Percentiles rank a stretch among this genome's conserved stretches.
Conservation (phyloP, 2,113 vertebrate species). For the Aplodontia rufa region DNA sequence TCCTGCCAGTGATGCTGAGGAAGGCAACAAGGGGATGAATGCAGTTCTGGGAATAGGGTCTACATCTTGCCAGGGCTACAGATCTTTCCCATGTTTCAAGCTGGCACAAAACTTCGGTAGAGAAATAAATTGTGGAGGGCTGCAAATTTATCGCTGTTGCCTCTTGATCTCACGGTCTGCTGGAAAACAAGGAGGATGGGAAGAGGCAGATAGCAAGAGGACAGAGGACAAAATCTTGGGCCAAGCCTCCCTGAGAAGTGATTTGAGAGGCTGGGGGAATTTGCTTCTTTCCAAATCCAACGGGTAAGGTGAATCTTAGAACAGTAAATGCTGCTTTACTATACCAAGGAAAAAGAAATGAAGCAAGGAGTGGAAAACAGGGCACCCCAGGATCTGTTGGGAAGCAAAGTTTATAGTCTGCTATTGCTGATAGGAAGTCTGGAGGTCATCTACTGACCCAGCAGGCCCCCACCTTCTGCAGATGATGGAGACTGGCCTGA, state of each 20-base stretch:
- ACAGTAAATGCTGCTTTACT: not conserved
- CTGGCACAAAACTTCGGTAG: constrained; percentile 34
- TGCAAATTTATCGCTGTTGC: not conserved
- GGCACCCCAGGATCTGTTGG: not conserved
- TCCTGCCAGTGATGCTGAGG: not conserved
- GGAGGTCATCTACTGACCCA: not conserved
- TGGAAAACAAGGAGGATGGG: not conserved
- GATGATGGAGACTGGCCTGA: not conserved
- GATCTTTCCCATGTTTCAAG: constrained; percentile 12
- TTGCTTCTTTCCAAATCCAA: not conserved
- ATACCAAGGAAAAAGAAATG: not conserved
- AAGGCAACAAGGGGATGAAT: not conserved
- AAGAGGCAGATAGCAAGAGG: not conserved
- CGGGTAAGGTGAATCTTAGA: not conserved
- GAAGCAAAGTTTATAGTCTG: not conserved
- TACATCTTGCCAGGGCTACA: not conserved
- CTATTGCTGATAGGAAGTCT: not conserved
- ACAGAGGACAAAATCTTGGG: not conserved
- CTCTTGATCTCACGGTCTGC: not conserved
- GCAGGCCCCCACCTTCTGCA: not conserved
- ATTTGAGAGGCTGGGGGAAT: not conserved
- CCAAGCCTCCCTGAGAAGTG: not conserved
- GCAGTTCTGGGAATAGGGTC: not conserved
- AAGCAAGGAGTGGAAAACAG: not conserved
- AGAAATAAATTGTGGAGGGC: not conserved